phyloP scores from a whole-genome alignment of 2,113 vertebrate genomes.

The Junco hyemalis region DNA sequence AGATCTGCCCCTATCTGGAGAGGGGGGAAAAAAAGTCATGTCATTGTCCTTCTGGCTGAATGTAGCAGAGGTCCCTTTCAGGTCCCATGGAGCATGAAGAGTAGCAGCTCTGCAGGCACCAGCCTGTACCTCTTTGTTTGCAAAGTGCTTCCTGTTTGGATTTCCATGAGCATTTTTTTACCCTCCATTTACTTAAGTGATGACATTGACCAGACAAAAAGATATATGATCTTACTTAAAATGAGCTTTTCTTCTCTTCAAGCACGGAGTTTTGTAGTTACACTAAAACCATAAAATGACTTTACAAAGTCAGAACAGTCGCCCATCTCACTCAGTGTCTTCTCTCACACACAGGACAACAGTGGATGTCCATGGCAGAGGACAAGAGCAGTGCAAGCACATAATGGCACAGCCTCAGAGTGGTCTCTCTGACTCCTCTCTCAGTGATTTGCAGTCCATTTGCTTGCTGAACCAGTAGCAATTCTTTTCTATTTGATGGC shows the following conservation, averaged over 20 bases:
- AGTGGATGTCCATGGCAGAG: background rate
- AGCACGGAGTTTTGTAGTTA: background rate
- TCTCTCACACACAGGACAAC: background rate
- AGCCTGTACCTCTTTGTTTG: constrained; percentile 36
- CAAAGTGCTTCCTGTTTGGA: constrained; percentile 49
- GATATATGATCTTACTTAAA: background rate
- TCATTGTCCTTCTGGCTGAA: background rate
- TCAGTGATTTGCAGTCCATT: background rate
- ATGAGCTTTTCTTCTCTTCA: background rate
- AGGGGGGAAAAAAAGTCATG: background rate
- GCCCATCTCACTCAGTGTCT: fast-evolving
- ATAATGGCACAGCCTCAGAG: background rate
- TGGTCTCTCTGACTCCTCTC: background rate
- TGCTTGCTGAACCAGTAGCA: background rate
- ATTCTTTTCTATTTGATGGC: background rate
- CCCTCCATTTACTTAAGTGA: constrained; percentile 36
- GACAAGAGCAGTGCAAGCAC: background rate
- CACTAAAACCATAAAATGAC: background rate
- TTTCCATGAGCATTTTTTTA: constrained; percentile 53
- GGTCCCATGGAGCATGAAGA: constrained; percentile 29
- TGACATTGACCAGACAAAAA: constrained; percentile 19
- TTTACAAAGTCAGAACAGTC: background rate
- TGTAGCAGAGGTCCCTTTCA: constrained; percentile 29
- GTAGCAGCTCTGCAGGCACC: constrained; percentile 25
- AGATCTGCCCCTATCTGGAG: background rate